A percentile compares a stretch with the other conserved stretches of the same genome.
Conservation (phyloP, 2,888 invertebrate species). For the Mythimna impura region DNA sequence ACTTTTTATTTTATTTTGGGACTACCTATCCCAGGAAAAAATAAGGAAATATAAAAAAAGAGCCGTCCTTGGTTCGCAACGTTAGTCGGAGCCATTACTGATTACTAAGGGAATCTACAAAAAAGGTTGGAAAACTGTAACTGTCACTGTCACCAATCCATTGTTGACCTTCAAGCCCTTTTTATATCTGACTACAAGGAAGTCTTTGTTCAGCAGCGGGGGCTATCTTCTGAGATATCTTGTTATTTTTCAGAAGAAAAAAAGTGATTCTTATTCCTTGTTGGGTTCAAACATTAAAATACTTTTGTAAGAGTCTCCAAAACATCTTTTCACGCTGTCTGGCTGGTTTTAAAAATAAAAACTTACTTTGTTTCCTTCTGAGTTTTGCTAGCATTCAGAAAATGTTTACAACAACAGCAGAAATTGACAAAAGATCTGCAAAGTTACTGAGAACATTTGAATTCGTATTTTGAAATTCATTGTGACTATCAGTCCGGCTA, state of each 20-base stretch:
- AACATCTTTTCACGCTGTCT: background rate
- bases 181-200: too few species aligned
- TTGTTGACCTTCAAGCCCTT: background rate
- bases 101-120: too few species aligned
- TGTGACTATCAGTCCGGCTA: background rate
- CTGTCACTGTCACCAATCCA: too few species aligned
- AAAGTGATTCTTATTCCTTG: too few species aligned
- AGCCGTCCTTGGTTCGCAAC: too few species aligned
- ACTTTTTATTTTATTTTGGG: too few species aligned
- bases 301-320: background rate
- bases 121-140: too few species aligned
- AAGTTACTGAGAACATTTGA: conserved; percentile 8
- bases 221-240: background rate
- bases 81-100: too few species aligned
- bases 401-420: conserved; percentile 5
- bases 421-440: conserved; percentile 9
- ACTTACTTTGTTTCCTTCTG: background rate
- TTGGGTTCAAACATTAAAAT: background rate
- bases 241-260: too few species aligned
- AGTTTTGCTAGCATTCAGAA: conserved; percentile 1
- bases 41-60: too few species aligned
- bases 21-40: too few species aligned
- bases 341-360: conserved; percentile 13
- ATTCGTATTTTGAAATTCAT: conserved; percentile 20
- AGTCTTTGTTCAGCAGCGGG: background rate